These are phyloP conservation scores for Acleris sparsana DNA, from an alignment of 2,888 invertebrate species.

Conservation along the genomic window DNA sequence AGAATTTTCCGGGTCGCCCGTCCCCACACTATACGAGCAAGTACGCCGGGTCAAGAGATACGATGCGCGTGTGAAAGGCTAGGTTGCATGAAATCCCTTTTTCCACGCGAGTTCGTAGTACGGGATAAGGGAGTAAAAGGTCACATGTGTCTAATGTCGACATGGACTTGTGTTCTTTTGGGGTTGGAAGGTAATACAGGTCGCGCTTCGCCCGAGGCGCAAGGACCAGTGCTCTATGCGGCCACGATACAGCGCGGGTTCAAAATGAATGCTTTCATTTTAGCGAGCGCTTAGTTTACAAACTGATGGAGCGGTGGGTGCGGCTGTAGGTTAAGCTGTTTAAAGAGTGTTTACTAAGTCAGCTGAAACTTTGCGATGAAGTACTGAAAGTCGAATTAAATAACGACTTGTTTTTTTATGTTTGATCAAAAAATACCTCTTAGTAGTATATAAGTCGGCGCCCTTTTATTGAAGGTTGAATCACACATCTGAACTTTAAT, in stretches of 20 bases:
- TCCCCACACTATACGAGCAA: neutral
- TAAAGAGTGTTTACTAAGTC: too few relatives aligned
- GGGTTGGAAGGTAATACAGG: slow-evolving; percentile 4
- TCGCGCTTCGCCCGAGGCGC: slow-evolving; percentile 31
- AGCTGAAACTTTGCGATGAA: too few relatives aligned
- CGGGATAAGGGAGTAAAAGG: slow-evolving; percentile 30
- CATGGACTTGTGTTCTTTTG: slow-evolving; percentile 3
- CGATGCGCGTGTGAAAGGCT: slow-evolving; percentile 31
- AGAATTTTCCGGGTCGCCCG: slow-evolving; percentile 16
- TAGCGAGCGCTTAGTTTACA: slow-evolving; percentile 10
- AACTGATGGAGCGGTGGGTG: slow-evolving; percentile 8
- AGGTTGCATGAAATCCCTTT: slow-evolving; percentile 50
- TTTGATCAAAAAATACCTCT: too few relatives aligned
- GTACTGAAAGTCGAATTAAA: too few relatives aligned
- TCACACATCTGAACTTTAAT: too few relatives aligned
- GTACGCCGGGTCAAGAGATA: slow-evolving; percentile 32
- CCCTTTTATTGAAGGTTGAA: too few relatives aligned
- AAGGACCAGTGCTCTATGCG: slow-evolving; percentile 34
- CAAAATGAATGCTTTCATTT: slow-evolving; percentile 29
- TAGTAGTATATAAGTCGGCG: too few relatives aligned
- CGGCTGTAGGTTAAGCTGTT: neutral
- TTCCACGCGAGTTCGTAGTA: slow-evolving; percentile 51
- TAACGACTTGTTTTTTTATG: too few relatives aligned
- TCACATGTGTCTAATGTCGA: slow-evolving; percentile 1
- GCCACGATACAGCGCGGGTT: slow-evolving; percentile 3